Base-by-base conservation (phyloP, 2,113 vertebrate genomes). In the Eulemur rufifrons region DNA sequence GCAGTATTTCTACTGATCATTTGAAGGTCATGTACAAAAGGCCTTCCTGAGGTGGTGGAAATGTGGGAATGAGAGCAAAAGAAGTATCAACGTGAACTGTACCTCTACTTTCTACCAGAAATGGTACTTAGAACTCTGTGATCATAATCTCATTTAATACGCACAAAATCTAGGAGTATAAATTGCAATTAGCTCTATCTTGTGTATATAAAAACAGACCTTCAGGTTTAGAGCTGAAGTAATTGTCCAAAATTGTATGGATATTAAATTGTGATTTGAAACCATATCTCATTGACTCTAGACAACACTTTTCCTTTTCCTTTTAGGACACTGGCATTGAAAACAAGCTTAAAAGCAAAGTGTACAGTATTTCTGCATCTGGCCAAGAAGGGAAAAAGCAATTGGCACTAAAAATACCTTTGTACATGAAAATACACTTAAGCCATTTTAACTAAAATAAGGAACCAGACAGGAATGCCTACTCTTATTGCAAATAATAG, bases 191-290 rank as follows among this genome's bases (percentile, higher is more conserved):
- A 93, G 25, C 12, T 11, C 6, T 27, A 34, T n/a, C 77, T 45
- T 59, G 3, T 21, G 9, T 64, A 32, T 7, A 45, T n/a, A 71
- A 73, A 89, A 50, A 8, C 47, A 77, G 78, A 80, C 8, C 5
- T 89, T 92, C 0, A 13, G 8, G 2, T 37, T 89, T 77, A 14
- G 5, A 91, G 42, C 6, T 66, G 83, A 52, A 82, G 11, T n/a
- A 59, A 3, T 17, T 73, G 25, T 6, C 3, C 8, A 29, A 69
- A n/a, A 83, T 17, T 68, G 3, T 78, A 47, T 20, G 8, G 0
- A n/a, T 89, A n/a, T 54, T 88, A 52, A 85, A 54, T 89, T 86
- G 23, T 89, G 80, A 77, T 77, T 94, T 85, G 27, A 76, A 96
- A 68, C 0, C 7, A 14, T 52, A 56, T n/a, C 0, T 42, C n/a